phyloP scores from a whole-genome alignment of 64 coral and sea anemone species.

The Platygyra sinensis region DNA sequence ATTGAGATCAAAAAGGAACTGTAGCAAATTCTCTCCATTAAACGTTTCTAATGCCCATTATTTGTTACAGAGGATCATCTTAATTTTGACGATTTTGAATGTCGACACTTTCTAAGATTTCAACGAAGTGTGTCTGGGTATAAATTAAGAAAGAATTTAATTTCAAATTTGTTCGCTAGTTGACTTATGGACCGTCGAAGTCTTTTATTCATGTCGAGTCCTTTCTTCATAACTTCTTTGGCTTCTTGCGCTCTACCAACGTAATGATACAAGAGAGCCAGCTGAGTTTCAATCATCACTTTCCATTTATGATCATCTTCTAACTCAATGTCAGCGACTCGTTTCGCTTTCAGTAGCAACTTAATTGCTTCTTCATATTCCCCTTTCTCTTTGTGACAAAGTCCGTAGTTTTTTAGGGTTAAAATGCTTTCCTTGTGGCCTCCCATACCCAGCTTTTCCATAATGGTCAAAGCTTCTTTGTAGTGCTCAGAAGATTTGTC shows the following conservation, averaged over 20 bases:
- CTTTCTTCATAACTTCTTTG: neutral
- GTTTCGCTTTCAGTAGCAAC: neutral
- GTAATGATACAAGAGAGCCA: conserved; percentile 16
- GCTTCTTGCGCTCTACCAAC: neutral
- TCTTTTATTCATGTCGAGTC: neutral
- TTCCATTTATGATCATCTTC: conserved; percentile 30
- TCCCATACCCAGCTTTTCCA: neutral
- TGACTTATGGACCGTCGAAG: neutral
- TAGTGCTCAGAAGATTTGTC: neutral
- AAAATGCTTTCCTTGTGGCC: conserved; percentile 26
- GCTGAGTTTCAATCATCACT: neutral
- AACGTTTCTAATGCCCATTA: too few species aligned
- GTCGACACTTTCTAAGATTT: too few species aligned
- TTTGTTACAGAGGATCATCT: too few species aligned
- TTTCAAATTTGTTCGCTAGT: neutral
- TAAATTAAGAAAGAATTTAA: neutral
- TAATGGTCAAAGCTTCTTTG: neutral
- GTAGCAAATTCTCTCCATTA: too few species aligned
- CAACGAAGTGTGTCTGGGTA: neutral
- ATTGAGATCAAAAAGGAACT: too few species aligned
- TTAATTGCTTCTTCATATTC: neutral
- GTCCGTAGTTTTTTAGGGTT: neutral
- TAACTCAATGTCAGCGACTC: conserved; percentile 19
- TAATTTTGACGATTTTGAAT: too few species aligned
- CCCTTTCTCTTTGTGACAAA: neutral